Evolutionary conservation across 2,888 invertebrate genomes (phyloP), one percentile per base, ranked within the genome.

Genomic region (Thecophora atra): DNA sequence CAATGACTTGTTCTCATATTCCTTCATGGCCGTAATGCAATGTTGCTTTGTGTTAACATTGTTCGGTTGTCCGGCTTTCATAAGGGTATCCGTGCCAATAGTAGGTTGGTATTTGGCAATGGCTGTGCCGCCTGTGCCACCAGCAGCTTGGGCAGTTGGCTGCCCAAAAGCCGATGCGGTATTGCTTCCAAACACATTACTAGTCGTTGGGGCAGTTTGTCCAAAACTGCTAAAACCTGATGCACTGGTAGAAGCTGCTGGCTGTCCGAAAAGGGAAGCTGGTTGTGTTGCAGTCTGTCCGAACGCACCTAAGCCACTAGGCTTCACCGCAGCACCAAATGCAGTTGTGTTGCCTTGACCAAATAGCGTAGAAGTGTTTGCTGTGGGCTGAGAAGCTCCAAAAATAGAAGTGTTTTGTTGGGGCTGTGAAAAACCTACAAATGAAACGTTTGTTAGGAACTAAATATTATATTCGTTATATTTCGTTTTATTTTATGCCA

Each of bases 21-120:
- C 98, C 88, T 98, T 97, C 99, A 99, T 99, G 73, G 96, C 96
- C 0, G 97, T 97, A 74, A 99, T 98, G 85, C 98, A 98, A 83
- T 98, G 95, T 84, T 98, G 97, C 79, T 96, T 93, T 0, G 98
- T 99, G 79, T 91, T 95, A 77, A 99, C 96, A 76, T 90, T 94
- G 82, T 92, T 93, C 3, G 94, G 91, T 3, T 91, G 89, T 0
- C 97, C 96, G 76, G 93, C 92, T 86, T 98, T 98, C 81, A 96
- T 91, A 88, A 98, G 92, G 0, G 96, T 94, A 82, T 99, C 99
- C 0, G 93, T 94, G 2, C 97, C 96, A 37, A 93, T 91, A 0
- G 94, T 92, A 0, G 96, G 94, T 78, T 90, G 91, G 86, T 97
- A 98, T 84, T 98, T 98, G 1, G 77, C 85, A 1, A 94, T 89